Evolutionary conservation across 2,888 invertebrate genomes (phyloP), one percentile per base, ranked within the genome.

Genomic region (Amphipoea oculea): DNA sequence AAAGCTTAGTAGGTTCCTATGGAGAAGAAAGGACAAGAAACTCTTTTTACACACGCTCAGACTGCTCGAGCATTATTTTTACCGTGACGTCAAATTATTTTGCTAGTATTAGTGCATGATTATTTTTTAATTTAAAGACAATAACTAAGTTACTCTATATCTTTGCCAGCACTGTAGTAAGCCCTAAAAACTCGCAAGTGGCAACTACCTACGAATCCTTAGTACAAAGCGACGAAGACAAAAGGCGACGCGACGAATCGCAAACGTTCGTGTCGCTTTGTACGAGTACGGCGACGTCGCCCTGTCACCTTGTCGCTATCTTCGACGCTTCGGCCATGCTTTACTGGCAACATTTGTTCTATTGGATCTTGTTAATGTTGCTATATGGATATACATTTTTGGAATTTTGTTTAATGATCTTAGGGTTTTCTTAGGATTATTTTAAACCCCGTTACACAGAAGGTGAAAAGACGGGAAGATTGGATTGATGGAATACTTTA

Each of bases 171-270:
- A 69, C 51, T 66, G 51, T 29, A 54, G 40, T 45, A 48, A 62
- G 36, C 48, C 76, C 71, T 76, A 48, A 79, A n/a, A 65, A 9
- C 74, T 83, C 36, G 63, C 74, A 85, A 81, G 72, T 79, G 84
- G 79, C 82, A 87, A 88, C 86, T 90, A 84, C 76, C 85, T 85
- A 84, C 83, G 88, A 89, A 90, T 88, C 88, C 80, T 85, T 68
- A 76, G 82, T 88, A 85, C 86, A 89, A 90, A 89, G 89, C 79
- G 79, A 82, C 84, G 80, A 83, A 89, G 89, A 92, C 92, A 91
- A 91, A 83, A 90, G 87, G 74, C 85, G 82, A 81, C 81, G 85
- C 83, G 83, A 85, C 86, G 76, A 86, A 77, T 86, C 78, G 81
- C 86, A 70, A 85, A 76, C 81, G 85, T 78, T 71, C 73, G 48